phyloP scores from a whole-genome alignment of 2,113 vertebrate species.

The Xiphophorus maculatus region DNA sequence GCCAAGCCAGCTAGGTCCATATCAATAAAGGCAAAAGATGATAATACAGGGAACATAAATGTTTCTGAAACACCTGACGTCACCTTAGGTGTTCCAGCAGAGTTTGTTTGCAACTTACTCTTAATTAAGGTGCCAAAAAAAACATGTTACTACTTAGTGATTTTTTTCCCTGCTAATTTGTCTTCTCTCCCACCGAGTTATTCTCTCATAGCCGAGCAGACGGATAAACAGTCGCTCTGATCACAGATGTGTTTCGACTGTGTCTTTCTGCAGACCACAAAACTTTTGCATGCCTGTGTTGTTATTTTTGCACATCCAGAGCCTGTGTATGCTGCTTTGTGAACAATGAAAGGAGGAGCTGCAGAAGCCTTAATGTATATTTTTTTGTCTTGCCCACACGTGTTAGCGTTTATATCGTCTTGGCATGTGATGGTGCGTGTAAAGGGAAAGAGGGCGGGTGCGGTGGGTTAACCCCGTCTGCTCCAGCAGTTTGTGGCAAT shows the following conservation, averaged over 20 bases:
- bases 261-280: slow-evolving; percentile 36
- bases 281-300: slow-evolving; percentile 48
- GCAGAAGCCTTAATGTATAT: slow-evolving; percentile 42
- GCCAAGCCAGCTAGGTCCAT: slow-evolving; percentile 33
- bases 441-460: slow-evolving; percentile 26
- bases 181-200: slow-evolving; percentile 29
- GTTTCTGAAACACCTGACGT: slow-evolving; percentile 50
- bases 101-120: slow-evolving; percentile 24
- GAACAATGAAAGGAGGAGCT: slow-evolving; percentile 26
- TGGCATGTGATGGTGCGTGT: slow-evolving; percentile 32
- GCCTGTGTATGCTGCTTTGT: slow-evolving; percentile 9
- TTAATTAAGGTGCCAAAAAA: slow-evolving; percentile 40
- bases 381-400: slow-evolving; percentile 41
- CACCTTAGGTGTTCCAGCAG: slow-evolving; percentile 33
- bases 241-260: slow-evolving; percentile 55
- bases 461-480: slow-evolving; percentile 50
- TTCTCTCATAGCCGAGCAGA: slow-evolving; percentile 37
- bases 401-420: slow-evolving; percentile 51
- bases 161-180: slow-evolving; percentile 43
- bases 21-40: slow-evolving; percentile 65
- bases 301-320: slow-evolving; percentile 45
- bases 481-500: slow-evolving; percentile 49
- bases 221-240: slow-evolving; percentile 44
- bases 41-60: slow-evolving; percentile 49
- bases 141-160: slow-evolving; percentile 48